Evolutionary conservation across 2,113 vertebrate genomes (phyloP).

Genomic region (Felis catus): F.catus_Fca126_mat1.0 CM031421.1:7223501-7224000

Average conservation of each 20-base stretch:
- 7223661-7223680: background rate
- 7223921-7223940: no score
- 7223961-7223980: no score
- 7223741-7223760: background rate
- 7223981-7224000: no score
- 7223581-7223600: background rate
- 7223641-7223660: background rate
- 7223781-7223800: conserved; percentile 22
- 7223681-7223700: background rate
- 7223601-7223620: background rate
- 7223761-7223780: background rate
- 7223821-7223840: background rate
- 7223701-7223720: background rate
- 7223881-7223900: no score
- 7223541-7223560: background rate
- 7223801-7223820: background rate
- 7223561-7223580: background rate
- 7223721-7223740: background rate
- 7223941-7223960: no score
- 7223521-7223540: background rate
- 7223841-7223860: background rate
- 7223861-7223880: no score
- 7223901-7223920: no score
- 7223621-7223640: background rate
- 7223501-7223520: background rate